A percentile compares a stretch with the other conserved stretches of the same genome.
phyloP scores from a whole-genome alignment of 2,797 vertebrate genomes.

The Gallirallus australis region DNA sequence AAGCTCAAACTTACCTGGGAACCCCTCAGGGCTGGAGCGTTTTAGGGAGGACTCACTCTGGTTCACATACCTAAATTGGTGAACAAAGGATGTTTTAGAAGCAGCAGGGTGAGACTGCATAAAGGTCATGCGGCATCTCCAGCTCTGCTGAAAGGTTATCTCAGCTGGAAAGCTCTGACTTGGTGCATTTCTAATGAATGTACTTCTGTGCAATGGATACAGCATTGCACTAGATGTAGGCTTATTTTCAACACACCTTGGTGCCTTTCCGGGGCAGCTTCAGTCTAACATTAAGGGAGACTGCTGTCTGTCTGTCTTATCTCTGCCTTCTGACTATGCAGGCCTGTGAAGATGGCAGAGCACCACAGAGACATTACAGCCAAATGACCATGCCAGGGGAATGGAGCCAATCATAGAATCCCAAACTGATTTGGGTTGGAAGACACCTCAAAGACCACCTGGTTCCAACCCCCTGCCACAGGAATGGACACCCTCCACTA shows the following conservation, averaged over 20 bases:
- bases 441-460: no score
- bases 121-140: neutral
- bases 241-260: neutral
- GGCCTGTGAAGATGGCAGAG: neutral
- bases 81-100: slow-evolving; percentile 20
- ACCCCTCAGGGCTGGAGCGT: neutral
- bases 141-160: neutral
- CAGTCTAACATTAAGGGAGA: neutral
- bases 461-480: no score
- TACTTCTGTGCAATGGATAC: neutral
- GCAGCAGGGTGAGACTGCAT: neutral
- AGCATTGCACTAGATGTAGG: neutral
- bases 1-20: neutral
- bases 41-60: neutral
- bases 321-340: neutral
- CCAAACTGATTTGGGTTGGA: no score
- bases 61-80: neutral
- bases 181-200: neutral
- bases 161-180: neutral
- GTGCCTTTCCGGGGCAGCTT: neutral
- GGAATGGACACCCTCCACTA: no score
- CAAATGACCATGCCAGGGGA: neutral
- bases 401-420: neutral
- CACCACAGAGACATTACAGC: neutral
- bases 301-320: neutral